These are phyloP conservation scores for Menidia beryllina DNA, from an alignment of 2,113 vertebrate species.

Conservation along the genomic window DNA sequence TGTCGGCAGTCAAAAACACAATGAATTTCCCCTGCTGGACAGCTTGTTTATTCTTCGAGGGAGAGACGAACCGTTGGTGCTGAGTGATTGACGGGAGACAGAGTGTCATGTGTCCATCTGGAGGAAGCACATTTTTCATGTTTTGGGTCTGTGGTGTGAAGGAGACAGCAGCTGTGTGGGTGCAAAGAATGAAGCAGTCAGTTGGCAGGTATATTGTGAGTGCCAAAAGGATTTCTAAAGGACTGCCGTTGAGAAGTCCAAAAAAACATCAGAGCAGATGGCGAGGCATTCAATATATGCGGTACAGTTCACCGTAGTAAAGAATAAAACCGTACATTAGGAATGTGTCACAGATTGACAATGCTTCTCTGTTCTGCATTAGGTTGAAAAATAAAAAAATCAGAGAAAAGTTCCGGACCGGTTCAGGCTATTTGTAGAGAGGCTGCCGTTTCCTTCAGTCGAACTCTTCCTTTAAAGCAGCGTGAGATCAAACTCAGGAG, in stretches of 20 bases:
- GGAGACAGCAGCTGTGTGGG: conserved; percentile 60
- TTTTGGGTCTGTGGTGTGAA: conserved; percentile 44
- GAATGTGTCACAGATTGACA: not conserved
- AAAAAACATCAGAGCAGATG: not conserved
- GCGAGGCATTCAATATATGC: not conserved
- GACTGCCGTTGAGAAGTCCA: not conserved
- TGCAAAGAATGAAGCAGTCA: conserved; percentile 24
- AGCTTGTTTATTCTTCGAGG: conserved; percentile 26
- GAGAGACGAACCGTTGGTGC: conserved; percentile 24
- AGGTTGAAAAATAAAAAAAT: not conserved
- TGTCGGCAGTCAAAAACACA: not conserved
- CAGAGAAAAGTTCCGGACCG: too few relatives aligned
- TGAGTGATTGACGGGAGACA: conserved; percentile 57
- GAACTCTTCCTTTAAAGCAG: not conserved
- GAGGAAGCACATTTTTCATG: conserved; percentile 57
- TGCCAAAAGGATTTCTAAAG: conserved; percentile 2
- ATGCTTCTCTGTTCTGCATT: not conserved
- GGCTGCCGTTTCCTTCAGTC: not conserved
- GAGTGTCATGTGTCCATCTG: conserved; percentile 60
- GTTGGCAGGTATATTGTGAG: conserved; percentile 34
- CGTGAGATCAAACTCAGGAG: not conserved
- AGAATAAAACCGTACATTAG: not conserved
- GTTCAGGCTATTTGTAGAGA: not conserved
- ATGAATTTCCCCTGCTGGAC: not conserved
- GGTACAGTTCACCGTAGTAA: not conserved